phyloP scores from a whole-genome alignment of 1,140 invertebrate species.

The Heliconius hewitsoni region DNA sequence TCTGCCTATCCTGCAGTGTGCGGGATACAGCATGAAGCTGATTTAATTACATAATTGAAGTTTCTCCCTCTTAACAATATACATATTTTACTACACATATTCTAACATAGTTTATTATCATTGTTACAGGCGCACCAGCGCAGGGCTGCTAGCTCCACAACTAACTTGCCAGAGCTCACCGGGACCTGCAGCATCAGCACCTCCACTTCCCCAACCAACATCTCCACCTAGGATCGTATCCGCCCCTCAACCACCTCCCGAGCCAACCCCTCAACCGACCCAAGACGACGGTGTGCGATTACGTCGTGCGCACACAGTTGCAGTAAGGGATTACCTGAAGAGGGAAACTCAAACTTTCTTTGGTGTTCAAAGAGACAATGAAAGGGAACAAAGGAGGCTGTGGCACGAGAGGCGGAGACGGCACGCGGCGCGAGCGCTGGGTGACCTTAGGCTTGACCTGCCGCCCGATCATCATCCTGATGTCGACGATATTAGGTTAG shows the following conservation, averaged over 20 bases:
- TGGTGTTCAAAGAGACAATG: slow-evolving; percentile 88
- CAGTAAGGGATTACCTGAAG: slow-evolving; percentile 85
- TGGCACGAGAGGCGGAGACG: slow-evolving; percentile 89
- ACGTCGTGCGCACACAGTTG: slow-evolving; percentile 63
- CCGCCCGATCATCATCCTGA: slow-evolving; percentile 83
- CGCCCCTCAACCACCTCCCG: slow-evolving; percentile 56
- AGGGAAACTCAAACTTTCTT: slow-evolving; percentile 90
- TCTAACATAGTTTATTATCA: slow-evolving; percentile 13
- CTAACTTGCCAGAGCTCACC: slow-evolving; percentile 72
- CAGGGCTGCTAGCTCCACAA: slow-evolving; percentile 68
- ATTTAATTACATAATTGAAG: background rate
- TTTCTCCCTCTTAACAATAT: background rate
- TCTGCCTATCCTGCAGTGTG: too few species aligned
- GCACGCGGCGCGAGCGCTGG: slow-evolving; percentile 87
- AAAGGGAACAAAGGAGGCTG: slow-evolving; percentile 85
- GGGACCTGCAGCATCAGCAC: slow-evolving; percentile 58
- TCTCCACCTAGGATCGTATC: slow-evolving; percentile 68
- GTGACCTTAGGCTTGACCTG: slow-evolving; percentile 83
- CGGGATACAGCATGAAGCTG: too few species aligned
- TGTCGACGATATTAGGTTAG: slow-evolving; percentile 81
- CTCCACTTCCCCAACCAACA: slow-evolving; percentile 65
- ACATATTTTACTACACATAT: background rate
- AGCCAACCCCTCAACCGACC: slow-evolving; percentile 59
- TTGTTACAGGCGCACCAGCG: slow-evolving; percentile 74
- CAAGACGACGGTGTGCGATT: slow-evolving; percentile 74